phyloP scores from a whole-genome alignment of 2,113 vertebrate species.

The Dicrurus megarhynchus region DNA sequence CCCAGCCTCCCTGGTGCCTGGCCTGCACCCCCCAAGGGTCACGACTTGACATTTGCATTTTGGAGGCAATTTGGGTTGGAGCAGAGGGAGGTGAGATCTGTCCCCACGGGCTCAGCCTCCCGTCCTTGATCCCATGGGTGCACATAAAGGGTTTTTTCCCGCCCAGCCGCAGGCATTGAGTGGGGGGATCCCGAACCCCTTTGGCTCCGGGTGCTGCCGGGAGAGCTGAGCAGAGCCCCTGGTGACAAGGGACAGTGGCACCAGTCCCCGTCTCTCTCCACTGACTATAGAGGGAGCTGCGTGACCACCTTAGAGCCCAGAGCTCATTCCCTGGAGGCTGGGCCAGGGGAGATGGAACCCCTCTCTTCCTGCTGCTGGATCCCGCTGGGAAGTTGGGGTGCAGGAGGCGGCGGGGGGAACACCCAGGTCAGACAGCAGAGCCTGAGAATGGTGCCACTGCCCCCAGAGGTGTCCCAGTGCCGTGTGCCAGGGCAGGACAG shows the following conservation, averaged over 20 bases:
- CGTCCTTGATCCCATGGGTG: fast-evolving
- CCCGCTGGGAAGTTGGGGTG: neutral
- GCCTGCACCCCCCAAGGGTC: neutral
- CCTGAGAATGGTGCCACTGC: fast-evolving
- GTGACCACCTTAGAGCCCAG: neutral
- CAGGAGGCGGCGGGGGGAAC: fast-evolving
- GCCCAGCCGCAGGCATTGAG: neutral
- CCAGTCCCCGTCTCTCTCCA: neutral
- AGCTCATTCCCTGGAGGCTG: neutral
- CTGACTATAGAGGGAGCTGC: slow-evolving; percentile 65
- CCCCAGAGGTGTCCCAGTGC: neutral
- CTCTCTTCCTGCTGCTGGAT: neutral
- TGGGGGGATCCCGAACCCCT: fast-evolving
- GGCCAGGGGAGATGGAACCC: neutral
- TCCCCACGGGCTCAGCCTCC: neutral
- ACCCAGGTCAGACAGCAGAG: fast-evolving
- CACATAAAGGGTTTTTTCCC: neutral
- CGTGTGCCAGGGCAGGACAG: fast-evolving
- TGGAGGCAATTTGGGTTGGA: neutral
- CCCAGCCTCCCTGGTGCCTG: neutral
- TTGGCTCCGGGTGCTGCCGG: neutral
- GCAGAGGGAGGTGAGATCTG: neutral
- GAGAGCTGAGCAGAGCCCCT: neutral
- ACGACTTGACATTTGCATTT: neutral
- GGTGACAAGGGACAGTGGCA: neutral